These are phyloP conservation scores for Lepisosteus oculatus DNA, from an alignment of 2,113 vertebrate genomes.

Conservation along the genomic window DNA sequence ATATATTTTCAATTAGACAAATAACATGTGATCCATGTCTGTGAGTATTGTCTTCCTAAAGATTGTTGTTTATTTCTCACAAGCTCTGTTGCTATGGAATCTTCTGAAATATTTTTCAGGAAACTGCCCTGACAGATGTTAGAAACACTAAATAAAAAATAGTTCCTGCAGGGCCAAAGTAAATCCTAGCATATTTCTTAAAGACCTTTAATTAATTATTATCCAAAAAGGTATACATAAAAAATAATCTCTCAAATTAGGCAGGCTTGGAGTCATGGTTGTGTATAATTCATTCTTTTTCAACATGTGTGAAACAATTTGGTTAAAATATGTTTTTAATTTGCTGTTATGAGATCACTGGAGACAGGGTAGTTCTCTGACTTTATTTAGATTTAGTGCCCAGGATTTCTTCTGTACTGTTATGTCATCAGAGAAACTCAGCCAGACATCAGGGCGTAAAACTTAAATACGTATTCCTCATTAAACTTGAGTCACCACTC, in stretches of 20 bases:
- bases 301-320: too few species aligned
- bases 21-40: too few species aligned
- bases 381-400: background rate
- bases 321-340: background rate
- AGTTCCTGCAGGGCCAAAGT: constrained; percentile 25
- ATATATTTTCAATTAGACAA: too few species aligned
- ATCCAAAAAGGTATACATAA: too few species aligned
- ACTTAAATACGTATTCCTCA: background rate
- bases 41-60: background rate
- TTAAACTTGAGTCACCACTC: too few species aligned
- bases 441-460: background rate
- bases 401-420: background rate
- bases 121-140: constrained; percentile 16
- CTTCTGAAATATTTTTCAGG: constrained; percentile 36
- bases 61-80: constrained; percentile 15
- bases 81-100: constrained; percentile 25
- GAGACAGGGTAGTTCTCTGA: background rate
- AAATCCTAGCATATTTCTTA: background rate
- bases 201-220: too few species aligned
- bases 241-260: too few species aligned
- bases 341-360: background rate
- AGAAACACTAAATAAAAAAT: constrained; percentile 31
- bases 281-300: too few species aligned
- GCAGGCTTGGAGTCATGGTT: too few species aligned
- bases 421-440: background rate